Base-by-base conservation (phyloP, 2,797 vertebrate genomes). In the Hemitrygon akajei region DNA sequence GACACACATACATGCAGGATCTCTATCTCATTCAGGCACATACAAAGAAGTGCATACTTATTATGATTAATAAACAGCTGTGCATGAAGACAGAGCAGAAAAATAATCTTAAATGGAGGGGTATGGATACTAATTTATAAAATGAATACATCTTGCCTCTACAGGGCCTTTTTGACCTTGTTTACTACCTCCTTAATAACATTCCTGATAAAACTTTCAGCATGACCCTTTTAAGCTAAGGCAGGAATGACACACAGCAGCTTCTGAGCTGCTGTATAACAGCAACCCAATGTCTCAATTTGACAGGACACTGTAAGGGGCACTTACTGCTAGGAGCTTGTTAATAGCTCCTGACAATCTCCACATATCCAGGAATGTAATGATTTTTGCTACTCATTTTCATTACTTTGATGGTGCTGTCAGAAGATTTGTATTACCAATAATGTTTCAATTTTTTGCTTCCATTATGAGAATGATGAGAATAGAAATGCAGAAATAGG, bases 141-240 rank as follows among this genome's bases (percentile, higher is more conserved):
- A 94, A 92, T 94, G 81, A 20, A 94, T 58, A 89, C 93, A 47
- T 93, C 86, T 93, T 2, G 93, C 95, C 94, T 93, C 93, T 69
- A 56, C 1, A 94, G 94, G 71, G 93, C 79, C 47, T 94, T 20
- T 87, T 94, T 96, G 94, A 95, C 94, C 93, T 95, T 95, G 93
- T 80, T 94, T 95, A 87, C 66, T 94, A 82, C 73, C 89, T 95
- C 34, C 77, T 94, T 95, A 94, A 94, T 93, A 93, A 95, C 60
- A 94, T 75, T 91, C 91, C 94, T 94, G 89, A 93, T 94, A 94
- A 95, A 95, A 95, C 94, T 60, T 95, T 94, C 82, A 76, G 3
- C 80, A 56, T 71, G 84, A 93, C 37, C 93, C 4, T 30, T 94
- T 95, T 94, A 94, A 94, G 91, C 94, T 93, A 69, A 94, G 94